Evolutionary conservation across 2,797 vertebrate species (phyloP).

Genomic region (Thamnophis elegans): DNA sequence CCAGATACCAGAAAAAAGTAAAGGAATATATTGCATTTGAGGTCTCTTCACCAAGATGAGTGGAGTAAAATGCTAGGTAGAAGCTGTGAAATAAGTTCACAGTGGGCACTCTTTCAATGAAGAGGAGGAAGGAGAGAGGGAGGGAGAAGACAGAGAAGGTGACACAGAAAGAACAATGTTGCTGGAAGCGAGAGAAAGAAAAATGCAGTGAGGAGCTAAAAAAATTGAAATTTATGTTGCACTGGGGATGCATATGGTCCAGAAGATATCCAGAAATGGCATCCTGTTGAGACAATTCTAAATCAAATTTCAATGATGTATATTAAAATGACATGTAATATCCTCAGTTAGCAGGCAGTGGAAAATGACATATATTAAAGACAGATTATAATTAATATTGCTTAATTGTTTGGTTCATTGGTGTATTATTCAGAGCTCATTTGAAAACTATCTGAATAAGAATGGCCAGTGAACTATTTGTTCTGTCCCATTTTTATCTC

Average conservation of each 20-base stretch:
- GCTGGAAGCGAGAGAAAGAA: background rate
- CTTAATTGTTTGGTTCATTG: background rate
- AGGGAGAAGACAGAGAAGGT: background rate
- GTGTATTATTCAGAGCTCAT: background rate
- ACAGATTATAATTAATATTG: background rate
- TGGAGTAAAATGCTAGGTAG: background rate
- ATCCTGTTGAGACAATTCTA: background rate
- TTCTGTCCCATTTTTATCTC: background rate
- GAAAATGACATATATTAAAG: background rate
- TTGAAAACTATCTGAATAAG: background rate
- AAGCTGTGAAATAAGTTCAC: background rate
- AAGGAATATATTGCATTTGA: background rate
- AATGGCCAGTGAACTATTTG: background rate
- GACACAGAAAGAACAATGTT: background rate
- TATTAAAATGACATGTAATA: background rate
- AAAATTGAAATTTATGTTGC: background rate
- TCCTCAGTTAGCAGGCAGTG: background rate
- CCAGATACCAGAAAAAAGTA: background rate
- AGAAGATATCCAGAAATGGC: background rate
- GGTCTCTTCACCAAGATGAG: background rate
- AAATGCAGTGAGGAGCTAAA: background rate
- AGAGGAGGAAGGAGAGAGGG: background rate
- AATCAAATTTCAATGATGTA: background rate
- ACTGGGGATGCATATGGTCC: background rate
- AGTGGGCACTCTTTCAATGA: background rate